These are phyloP conservation scores for Rhagoletis pomonella DNA, from an alignment of 1,140 invertebrate genomes.

Conservation along the genomic window DNA sequence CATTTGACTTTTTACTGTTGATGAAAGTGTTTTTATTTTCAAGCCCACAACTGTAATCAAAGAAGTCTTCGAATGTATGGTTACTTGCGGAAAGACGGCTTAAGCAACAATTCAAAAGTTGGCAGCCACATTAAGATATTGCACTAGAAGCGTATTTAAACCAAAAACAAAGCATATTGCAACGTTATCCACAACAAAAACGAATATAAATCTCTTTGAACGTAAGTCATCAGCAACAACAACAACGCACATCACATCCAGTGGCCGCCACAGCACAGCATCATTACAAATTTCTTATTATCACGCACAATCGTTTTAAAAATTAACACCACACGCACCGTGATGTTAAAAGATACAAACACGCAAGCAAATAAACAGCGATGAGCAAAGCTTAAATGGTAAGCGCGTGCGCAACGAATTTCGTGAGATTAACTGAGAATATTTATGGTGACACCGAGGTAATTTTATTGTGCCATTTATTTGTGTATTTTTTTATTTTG, in stretches of 20 bases:
- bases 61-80: too few relatives aligned
- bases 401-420: background rate
- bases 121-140: background rate
- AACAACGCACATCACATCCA: background rate
- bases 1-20: too few relatives aligned
- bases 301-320: slow-evolving; percentile 27
- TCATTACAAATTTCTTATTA: background rate
- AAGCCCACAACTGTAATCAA: background rate
- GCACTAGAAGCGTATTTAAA: slow-evolving; percentile 7
- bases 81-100: too few relatives aligned
- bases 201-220: background rate
- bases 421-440: background rate
- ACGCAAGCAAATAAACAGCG: background rate
- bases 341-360: background rate
- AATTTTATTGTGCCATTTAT: background rate
- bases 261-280: background rate
- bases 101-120: too few relatives aligned
- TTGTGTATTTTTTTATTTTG: background rate
- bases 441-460: background rate
- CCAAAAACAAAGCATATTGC: background rate
- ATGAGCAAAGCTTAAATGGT: slow-evolving; percentile 14
- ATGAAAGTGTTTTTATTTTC: background rate
- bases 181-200: background rate
- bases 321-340: background rate
- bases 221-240: background rate